phyloP scores from a whole-genome alignment of 2,113 vertebrate species.

The Acanthisitta chloris region DNA sequence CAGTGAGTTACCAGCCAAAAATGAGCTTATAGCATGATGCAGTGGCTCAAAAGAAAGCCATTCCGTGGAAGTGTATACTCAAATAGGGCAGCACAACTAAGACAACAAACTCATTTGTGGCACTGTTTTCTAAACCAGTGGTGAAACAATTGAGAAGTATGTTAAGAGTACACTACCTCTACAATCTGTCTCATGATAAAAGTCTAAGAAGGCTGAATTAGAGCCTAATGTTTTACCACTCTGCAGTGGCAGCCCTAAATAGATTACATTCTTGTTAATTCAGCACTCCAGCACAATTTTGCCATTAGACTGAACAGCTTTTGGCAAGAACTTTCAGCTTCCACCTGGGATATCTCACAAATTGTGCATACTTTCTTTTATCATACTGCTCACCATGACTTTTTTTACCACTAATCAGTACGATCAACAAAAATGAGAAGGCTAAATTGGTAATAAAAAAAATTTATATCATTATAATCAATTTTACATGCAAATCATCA shows the following conservation, averaged over 20 bases:
- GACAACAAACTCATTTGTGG: background rate
- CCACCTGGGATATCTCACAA: background rate
- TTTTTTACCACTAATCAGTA: background rate
- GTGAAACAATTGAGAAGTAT: background rate
- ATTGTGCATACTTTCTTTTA: background rate
- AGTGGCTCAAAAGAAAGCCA: background rate
- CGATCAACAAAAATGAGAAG: background rate
- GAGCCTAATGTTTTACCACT: background rate
- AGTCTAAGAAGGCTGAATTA: background rate
- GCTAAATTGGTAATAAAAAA: background rate
- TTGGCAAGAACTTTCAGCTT: constrained; percentile 13
- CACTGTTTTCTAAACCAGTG: background rate
- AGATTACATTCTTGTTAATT: constrained; percentile 23
- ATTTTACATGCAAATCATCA: background rate
- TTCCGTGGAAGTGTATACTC: background rate
- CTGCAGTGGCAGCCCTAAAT: background rate
- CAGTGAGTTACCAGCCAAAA: background rate
- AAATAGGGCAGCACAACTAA: background rate
- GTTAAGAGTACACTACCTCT: background rate
- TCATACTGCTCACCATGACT: background rate
- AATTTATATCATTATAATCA: background rate
- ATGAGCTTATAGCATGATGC: fast-evolving
- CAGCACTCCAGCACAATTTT: background rate
- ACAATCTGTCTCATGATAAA: background rate
- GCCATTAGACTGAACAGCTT: background rate